Percentiles rank a stretch among this genome's conserved stretches.
phyloP scores from a whole-genome alignment of 1,140 invertebrate species.

The Drosophila setifemur region DNA sequence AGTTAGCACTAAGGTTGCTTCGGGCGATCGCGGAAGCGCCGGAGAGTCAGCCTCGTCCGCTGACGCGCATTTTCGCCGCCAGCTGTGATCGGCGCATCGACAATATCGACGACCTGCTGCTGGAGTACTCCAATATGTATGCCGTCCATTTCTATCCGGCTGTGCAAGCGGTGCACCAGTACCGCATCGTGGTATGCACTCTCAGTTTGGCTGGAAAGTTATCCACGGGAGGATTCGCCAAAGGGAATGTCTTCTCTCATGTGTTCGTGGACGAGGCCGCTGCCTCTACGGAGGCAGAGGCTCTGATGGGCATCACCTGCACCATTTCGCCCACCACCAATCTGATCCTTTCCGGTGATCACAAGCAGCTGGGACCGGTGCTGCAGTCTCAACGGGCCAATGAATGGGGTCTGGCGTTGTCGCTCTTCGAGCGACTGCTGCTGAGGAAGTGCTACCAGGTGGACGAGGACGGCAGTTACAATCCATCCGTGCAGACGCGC shows the following conservation, averaged over 20 bases:
- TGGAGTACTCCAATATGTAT: slow-evolving; percentile 76
- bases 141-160: slow-evolving; percentile 66
- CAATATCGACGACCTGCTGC: slow-evolving; percentile 67
- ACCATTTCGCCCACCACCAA: slow-evolving; percentile 77
- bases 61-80: slow-evolving; percentile 83
- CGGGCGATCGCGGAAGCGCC: slow-evolving; percentile 67
- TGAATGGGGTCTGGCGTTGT: slow-evolving; percentile 83
- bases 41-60: slow-evolving; percentile 26
- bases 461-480: slow-evolving; percentile 83
- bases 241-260: slow-evolving; percentile 86
- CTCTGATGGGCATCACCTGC: slow-evolving; percentile 86
- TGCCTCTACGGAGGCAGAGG: slow-evolving; percentile 91
- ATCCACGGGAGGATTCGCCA: slow-evolving; percentile 85
- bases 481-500: slow-evolving; percentile 86
- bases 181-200: slow-evolving; percentile 66
- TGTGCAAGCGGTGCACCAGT: slow-evolving; percentile 68
- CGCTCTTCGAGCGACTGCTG: slow-evolving; percentile 85
- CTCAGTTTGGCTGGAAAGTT: slow-evolving; percentile 84
- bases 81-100: slow-evolving; percentile 81
- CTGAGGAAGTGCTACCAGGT: slow-evolving; percentile 83
- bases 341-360: slow-evolving; percentile 92
- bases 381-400: slow-evolving; percentile 84
- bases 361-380: slow-evolving; percentile 91
- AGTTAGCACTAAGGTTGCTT: slow-evolving; percentile 85
- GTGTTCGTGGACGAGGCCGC: slow-evolving; percentile 94